These are phyloP conservation scores for Myotis davidii DNA, from an alignment of 2,113 vertebrate genomes.

Conservation along the genomic window DNA sequence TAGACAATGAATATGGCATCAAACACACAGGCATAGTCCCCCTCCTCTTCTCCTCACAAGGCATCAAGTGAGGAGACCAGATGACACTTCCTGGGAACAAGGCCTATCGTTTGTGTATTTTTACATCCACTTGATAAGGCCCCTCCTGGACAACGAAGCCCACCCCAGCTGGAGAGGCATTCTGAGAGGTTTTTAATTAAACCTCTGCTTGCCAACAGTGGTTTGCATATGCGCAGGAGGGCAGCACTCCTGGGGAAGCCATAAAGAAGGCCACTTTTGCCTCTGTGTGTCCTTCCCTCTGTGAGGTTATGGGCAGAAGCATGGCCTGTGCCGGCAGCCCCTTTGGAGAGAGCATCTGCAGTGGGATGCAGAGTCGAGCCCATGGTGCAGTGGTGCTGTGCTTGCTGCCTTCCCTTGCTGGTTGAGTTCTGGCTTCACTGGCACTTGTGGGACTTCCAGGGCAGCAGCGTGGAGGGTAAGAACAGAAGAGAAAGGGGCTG, in stretches of 20 bases:
- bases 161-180: constrained; percentile 71
- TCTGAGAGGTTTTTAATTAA: constrained; percentile 84
- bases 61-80: constrained; percentile 57
- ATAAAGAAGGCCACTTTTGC: constrained; percentile 15
- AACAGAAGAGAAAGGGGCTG: constrained; percentile 20
- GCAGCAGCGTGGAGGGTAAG: background rate
- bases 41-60: background rate
- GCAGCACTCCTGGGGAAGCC: constrained; percentile 63
- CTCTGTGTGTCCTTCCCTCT: constrained; percentile 24
- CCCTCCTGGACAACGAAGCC: constrained; percentile 57
- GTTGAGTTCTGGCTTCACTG: constrained; percentile 37
- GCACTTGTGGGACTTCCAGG: constrained; percentile 38
- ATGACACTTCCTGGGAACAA: constrained; percentile 69
- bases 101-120: constrained; percentile 60
- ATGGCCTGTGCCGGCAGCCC: constrained; percentile 17
- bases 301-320: constrained; percentile 31
- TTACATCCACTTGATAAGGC: constrained; percentile 63
- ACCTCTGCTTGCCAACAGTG: constrained; percentile 77
- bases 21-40: accelerated
- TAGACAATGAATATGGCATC: constrained; percentile 75
- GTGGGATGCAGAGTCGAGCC: background rate
- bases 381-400: accelerated
- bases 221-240: constrained; percentile 71
- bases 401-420: constrained; percentile 27
- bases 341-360: background rate